phyloP scores from a whole-genome alignment of 2,888 invertebrate genomes.

The Aromia moschata region DNA sequence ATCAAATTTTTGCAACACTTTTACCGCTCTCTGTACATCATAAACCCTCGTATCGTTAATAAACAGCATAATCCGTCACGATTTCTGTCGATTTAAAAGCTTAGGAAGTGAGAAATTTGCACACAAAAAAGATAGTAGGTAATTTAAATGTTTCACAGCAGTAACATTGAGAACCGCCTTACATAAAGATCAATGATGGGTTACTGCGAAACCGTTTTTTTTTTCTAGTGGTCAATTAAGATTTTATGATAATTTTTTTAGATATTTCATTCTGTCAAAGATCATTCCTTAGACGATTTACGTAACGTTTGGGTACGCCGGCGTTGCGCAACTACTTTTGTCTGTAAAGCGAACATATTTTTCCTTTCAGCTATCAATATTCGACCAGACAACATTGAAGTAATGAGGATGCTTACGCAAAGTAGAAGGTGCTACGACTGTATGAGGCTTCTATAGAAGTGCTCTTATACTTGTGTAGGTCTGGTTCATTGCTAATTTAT shows the following conservation, averaged over 20 bases:
- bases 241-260: background rate
- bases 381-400: no score
- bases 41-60: background rate
- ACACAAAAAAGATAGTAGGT: background rate
- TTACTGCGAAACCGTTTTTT: background rate
- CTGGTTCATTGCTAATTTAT: no score
- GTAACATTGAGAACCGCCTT: background rate
- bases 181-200: background rate
- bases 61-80: background rate
- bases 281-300: background rate
- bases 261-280: background rate
- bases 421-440: no score
- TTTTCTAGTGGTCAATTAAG: background rate
- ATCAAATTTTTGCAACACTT: no score
- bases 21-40: no score
- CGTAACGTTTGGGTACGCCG: background rate
- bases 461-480: no score
- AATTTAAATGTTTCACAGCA: background rate
- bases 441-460: no score
- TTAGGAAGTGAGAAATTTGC: background rate
- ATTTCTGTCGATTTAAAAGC: background rate
- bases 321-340: background rate
- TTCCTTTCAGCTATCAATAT: no score
- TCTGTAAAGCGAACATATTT: no score
- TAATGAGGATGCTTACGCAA: no score